Evolutionary conservation across 2,888 invertebrate species (phyloP), one percentile per base, ranked within the genome.

Genomic region (Chrysolina haemoptera): DNA sequence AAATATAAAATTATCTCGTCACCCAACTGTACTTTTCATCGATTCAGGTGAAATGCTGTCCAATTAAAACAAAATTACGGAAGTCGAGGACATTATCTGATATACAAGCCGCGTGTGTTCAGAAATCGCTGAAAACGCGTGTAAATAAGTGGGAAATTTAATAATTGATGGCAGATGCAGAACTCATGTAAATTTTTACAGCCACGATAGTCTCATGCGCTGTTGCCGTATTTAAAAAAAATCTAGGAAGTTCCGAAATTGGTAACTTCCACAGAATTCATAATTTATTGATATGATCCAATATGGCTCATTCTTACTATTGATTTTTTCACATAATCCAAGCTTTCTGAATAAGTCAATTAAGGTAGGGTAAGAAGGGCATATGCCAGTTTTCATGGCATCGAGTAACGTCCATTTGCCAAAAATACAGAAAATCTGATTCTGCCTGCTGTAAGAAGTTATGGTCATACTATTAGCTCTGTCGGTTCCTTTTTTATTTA

Each of bases 1-100:
- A 86, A 86, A 87, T 87, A 86, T 86, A 84, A 77, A 87, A 87
- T 87, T 85, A 87, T 86, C 86, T 81, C 78, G 86, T 88, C 88
- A 88, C 87, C 87, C 87, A 87, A 86, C 85, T 80, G 78, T 74
- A 84, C 83, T 83, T 84, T 80, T 79, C 77, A 68, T 74, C 78
- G 83, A 86, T 84, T 78, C 82, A 41, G 62, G 75, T 74, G 73
- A 68, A 76, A 75, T 73, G 27, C 63, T 50, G 70, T n/a, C 5
- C 48, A 9, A 64, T 73, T 50, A 41, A n/a, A 69, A 55, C 62
- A 68, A 75, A 71, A 59, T 46, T 50, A 55, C 53, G 69, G 62
- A 73, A 72, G 72, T 63, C 70, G 68, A 74, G 50, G 75, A 69
- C 76, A 74, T 84, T 82, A 75, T 75, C 50, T 53, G 69, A 75